Percentiles rank a stretch among this genome's conserved stretches.
phyloP scores from a whole-genome alignment of 2,888 invertebrate species.

The Anagyrus pseudococci region DNA sequence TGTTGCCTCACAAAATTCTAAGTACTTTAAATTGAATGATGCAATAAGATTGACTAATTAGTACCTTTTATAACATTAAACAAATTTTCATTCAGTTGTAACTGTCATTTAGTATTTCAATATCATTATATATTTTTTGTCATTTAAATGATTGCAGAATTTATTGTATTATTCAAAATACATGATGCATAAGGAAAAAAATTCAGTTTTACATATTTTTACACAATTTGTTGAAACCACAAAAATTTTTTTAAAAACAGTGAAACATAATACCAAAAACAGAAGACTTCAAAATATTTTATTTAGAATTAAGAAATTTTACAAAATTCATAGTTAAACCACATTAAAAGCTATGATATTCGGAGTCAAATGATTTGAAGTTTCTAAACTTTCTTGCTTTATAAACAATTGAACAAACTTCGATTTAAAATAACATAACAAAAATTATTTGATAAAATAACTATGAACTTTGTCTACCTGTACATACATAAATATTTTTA shows the following conservation, averaged over 20 bases:
- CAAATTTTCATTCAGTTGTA: conserved; percentile 4
- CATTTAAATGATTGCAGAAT: too few relatives aligned
- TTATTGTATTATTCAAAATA: too few relatives aligned
- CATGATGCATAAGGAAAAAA: background rate
- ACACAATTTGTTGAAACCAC: background rate
- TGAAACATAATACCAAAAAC: background rate
- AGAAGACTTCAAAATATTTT: background rate
- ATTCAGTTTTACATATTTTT: background rate
- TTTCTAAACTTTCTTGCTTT: conserved; percentile 11
- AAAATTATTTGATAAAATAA: conserved; percentile 23
- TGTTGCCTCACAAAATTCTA: conserved; percentile 21
- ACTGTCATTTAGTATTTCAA: conserved; percentile 1
- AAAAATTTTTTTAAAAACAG: conserved; percentile 5
- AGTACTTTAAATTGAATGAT: conserved; percentile 33
- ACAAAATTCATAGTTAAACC: conserved; percentile 19
- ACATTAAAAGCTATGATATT: too few relatives aligned
- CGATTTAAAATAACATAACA: conserved; percentile 20
- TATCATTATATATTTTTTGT: conserved; percentile 16
- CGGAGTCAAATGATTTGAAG: too few relatives aligned
- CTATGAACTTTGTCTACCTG: conserved; percentile 29
- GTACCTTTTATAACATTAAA: conserved; percentile 20
- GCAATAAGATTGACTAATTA: conserved; percentile 34
- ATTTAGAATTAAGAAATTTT: conserved; percentile 1
- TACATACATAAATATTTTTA: conserved; percentile 29
- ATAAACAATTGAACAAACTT: conserved; percentile 11